Percentiles rank a stretch among this genome's conserved stretches.
phyloP scores from a whole-genome alignment of 2,888 invertebrate species.

The Noctua janthe region DNA sequence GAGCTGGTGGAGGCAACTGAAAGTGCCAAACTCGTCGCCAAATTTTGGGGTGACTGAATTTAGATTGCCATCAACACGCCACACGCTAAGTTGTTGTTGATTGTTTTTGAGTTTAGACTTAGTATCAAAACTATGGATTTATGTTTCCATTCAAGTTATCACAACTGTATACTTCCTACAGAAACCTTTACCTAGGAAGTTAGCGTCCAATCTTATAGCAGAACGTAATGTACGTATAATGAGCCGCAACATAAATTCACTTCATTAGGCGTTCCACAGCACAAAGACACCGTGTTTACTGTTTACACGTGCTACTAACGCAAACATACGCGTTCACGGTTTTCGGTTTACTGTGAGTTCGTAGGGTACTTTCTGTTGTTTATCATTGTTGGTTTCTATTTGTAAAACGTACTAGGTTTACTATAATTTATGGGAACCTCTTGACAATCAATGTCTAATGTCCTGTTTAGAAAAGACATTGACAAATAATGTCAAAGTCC shows the following conservation, averaged over 20 bases:
- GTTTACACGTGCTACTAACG: conserved; percentile 56
- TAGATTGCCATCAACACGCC: too few species aligned
- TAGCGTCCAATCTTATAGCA: conserved; percentile 19
- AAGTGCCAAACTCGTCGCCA: too few species aligned
- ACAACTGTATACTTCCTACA: not conserved
- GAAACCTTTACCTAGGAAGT: conserved; percentile 21
- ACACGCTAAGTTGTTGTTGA: not conserved
- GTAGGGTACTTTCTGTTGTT: conserved; percentile 23
- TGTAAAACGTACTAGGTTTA: not conserved
- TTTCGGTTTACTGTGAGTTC: conserved; percentile 33
- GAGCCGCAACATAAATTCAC: conserved; percentile 73
- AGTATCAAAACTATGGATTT: not conserved
- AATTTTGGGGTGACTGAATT: too few species aligned
- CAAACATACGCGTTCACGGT: conserved; percentile 52
- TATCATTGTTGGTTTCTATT: not conserved
- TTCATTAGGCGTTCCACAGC: conserved; percentile 70
- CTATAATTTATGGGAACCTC: not conserved
- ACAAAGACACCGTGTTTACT: conserved; percentile 66
- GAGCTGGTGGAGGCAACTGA: too few species aligned
- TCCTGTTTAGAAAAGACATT: not conserved
- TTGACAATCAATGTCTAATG: not conserved
- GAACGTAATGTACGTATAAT: conserved; percentile 65
- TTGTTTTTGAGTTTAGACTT: not conserved
- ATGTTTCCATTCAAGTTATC: not conserved
- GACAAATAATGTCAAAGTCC: too few species aligned